A percentile compares a stretch with the other conserved stretches of the same genome.
Evolutionary conservation across 2,888 invertebrate species (phyloP).

Genomic region (Ametastegia equiseti): DNA sequence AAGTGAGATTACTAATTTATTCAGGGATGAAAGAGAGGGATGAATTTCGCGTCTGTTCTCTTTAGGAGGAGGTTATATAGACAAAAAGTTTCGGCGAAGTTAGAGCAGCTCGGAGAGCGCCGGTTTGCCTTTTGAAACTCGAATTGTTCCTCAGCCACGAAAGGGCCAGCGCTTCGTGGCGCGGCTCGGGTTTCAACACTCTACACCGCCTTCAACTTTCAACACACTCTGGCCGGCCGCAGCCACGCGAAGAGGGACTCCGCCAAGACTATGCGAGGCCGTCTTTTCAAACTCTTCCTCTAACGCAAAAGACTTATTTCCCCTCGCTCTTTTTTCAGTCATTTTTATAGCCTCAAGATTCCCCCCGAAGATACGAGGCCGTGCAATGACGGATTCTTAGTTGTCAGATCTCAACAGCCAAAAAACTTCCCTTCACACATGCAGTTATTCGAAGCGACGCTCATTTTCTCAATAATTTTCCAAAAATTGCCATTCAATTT

Average conservation of each 20-base stretch:
- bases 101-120: constrained; percentile 57
- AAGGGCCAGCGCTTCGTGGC: constrained; percentile 61
- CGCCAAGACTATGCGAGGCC: constrained; percentile 36
- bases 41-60: neutral
- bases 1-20: neutral
- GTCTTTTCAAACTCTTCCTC: constrained; percentile 54
- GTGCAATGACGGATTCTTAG: neutral
- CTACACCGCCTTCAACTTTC: constrained; percentile 69
- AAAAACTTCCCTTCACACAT: no score
- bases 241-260: constrained; percentile 51
- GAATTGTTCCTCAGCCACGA: constrained; percentile 67
- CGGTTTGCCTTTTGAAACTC: constrained; percentile 69
- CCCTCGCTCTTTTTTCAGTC: constrained; percentile 1
- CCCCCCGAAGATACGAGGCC: neutral
- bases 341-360: constrained; percentile 30
- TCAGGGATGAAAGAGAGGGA: no score
- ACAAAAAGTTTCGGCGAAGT: constrained; percentile 39
- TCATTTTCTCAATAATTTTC: no score
- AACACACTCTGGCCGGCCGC: constrained; percentile 64
- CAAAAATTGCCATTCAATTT: no score
- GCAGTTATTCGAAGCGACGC: no score
- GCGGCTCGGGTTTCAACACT: constrained; percentile 75
- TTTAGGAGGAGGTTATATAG: neutral
- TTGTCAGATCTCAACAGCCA: no score
- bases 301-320: constrained; percentile 13